Evolutionary conservation across 2,113 vertebrate species (phyloP).

Genomic region (Climacteris rufus): DNA sequence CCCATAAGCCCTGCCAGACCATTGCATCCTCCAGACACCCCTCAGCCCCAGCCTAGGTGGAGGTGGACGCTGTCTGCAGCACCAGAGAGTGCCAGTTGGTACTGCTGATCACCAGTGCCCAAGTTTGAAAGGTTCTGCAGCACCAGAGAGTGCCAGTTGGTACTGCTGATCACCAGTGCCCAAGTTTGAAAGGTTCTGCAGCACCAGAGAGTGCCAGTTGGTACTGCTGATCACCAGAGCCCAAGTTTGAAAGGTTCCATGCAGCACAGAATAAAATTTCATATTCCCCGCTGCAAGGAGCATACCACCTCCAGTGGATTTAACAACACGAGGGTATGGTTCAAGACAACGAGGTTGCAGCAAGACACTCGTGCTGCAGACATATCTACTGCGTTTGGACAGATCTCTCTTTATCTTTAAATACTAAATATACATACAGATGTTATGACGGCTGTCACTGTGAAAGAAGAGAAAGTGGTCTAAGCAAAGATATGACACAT

Average conservation of each 20-base stretch:
- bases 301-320: not conserved
- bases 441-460: not conserved
- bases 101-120: not conserved
- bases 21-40: accelerated
- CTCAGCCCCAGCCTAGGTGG: not conserved
- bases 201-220: accelerated
- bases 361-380: not conserved
- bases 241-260: not conserved
- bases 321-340: not conserved
- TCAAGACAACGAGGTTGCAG: not conserved
- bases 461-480: not conserved
- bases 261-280: not conserved
- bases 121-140: not conserved
- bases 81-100: accelerated
- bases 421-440: not conserved
- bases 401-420: not conserved
- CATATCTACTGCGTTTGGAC: not conserved
- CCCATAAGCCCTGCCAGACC: no score
- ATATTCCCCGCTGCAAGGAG: not conserved
- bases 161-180: not conserved
- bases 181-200: not conserved
- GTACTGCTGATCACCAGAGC: not conserved
- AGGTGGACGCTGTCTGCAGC: not conserved
- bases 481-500: not conserved
- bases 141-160: accelerated